These are phyloP conservation scores for Arion vulgaris DNA, from an alignment of 1,140 invertebrate genomes.

Conservation along the genomic window DNA sequence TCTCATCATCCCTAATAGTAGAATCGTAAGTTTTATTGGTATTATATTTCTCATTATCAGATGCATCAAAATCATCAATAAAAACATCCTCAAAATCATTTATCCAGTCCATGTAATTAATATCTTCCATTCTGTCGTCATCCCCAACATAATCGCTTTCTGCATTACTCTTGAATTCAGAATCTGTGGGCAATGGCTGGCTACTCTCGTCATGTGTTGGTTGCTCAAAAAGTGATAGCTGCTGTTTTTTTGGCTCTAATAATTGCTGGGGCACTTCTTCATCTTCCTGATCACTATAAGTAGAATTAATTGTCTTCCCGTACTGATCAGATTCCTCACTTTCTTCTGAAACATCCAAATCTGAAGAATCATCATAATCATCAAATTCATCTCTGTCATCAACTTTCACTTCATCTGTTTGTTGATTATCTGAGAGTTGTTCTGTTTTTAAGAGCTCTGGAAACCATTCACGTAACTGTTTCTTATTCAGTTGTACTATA, in stretches of 20 bases:
- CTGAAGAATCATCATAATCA: neutral
- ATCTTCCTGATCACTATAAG: neutral
- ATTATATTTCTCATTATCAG: neutral
- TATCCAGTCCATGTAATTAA: neutral
- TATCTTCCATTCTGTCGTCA: neutral
- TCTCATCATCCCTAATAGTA: neutral
- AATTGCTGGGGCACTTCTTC: neutral
- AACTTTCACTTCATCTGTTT: neutral
- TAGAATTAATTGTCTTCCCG: neutral
- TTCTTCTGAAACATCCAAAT: neutral
- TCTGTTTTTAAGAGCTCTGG: neutral
- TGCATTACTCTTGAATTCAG: neutral
- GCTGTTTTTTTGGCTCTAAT: neutral
- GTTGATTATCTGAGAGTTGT: neutral
- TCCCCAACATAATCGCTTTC: neutral
- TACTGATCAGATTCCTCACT: neutral
- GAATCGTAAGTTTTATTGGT: neutral
- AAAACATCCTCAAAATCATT: neutral
- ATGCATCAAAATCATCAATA: neutral
- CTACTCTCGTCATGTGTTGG: too few species aligned
- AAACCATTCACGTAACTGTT: neutral
- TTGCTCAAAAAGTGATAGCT: too few species aligned
- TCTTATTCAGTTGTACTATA: neutral
- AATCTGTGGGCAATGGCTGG: neutral
- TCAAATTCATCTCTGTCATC: neutral